phyloP scores from a whole-genome alignment of 2,888 invertebrate species.

The Nasonia oneida region DNA sequence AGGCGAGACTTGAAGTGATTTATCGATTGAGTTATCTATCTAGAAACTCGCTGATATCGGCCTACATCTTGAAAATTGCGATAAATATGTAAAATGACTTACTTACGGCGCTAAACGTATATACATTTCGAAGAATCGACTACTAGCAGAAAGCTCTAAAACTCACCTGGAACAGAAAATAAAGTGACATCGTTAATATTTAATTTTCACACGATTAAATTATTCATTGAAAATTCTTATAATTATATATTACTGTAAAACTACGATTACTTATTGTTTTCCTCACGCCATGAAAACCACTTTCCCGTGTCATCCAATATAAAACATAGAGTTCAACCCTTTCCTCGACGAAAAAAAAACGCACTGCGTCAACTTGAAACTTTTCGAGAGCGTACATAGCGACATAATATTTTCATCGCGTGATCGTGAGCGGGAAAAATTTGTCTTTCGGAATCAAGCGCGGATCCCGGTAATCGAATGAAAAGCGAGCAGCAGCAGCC shows the following conservation, averaged over 20 bases:
- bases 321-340: not conserved
- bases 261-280: too few species aligned
- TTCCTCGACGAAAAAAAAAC: not conserved
- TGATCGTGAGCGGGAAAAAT: not conserved
- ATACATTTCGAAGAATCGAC: not conserved
- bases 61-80: not conserved
- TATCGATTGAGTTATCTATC: not conserved
- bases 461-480: conserved; percentile 12
- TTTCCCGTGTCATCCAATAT: too few species aligned
- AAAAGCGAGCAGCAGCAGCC: conserved; percentile 6
- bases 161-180: conserved; percentile 39
- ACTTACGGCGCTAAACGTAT: not conserved
- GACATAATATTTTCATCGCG: not conserved
- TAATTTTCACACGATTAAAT: too few species aligned
- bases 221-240: too few species aligned
- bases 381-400: not conserved
- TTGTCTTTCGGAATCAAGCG: conserved; percentile 14
- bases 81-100: not conserved
- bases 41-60: not conserved
- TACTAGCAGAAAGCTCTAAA: not conserved
- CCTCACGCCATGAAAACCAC: too few species aligned
- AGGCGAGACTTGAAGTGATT: not conserved
- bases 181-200: not conserved
- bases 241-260: too few species aligned
- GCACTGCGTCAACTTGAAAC: not conserved